Percentiles rank a stretch among this genome's conserved stretches.
phyloP scores from a whole-genome alignment of 1,140 invertebrate genomes.

The Penaeus chinensis region DNA sequence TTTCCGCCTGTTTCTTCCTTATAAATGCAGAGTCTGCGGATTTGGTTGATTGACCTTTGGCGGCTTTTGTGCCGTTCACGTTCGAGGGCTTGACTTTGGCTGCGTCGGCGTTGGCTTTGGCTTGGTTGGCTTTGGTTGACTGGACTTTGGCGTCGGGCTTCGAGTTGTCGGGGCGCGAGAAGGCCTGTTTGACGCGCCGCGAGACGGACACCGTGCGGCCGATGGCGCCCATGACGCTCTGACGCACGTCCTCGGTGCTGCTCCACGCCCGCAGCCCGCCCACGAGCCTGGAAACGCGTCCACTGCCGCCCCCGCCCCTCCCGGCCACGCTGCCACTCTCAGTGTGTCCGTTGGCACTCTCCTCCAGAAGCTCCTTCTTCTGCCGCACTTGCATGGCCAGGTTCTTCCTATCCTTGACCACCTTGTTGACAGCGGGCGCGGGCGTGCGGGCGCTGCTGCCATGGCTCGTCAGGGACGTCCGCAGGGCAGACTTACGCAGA shows the following conservation, averaged over 20 bases:
- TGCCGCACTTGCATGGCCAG: conserved; percentile 54
- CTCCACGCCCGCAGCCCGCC: conserved; percentile 62
- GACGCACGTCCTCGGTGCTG: conserved; percentile 61
- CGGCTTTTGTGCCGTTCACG: background rate
- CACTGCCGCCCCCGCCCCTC: conserved; percentile 31
- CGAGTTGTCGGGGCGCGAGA: conserved; percentile 1
- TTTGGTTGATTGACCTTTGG: background rate
- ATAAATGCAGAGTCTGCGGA: background rate
- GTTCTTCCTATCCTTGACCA: conserved; percentile 55
- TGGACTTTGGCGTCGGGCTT: background rate
- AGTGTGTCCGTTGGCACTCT: conserved; percentile 22
- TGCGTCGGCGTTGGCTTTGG: conserved; percentile 23
- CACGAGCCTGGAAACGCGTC: conserved; percentile 58
- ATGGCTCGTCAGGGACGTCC: conserved; percentile 26
- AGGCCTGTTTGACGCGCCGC: conserved; percentile 47
- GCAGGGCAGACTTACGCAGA: conserved; percentile 35
- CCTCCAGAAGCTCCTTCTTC: conserved; percentile 53
- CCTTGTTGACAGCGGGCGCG: conserved; percentile 33
- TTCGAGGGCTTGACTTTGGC: background rate
- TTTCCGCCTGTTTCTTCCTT: background rate
- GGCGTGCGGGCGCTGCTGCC: background rate
- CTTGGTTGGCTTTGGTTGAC: conserved; percentile 6
- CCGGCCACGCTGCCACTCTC: background rate
- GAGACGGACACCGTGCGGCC: conserved; percentile 54
- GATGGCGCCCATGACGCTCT: conserved; percentile 60